phyloP scores from a whole-genome alignment of 2,888 invertebrate species.

The Amiota mariae region DNA sequence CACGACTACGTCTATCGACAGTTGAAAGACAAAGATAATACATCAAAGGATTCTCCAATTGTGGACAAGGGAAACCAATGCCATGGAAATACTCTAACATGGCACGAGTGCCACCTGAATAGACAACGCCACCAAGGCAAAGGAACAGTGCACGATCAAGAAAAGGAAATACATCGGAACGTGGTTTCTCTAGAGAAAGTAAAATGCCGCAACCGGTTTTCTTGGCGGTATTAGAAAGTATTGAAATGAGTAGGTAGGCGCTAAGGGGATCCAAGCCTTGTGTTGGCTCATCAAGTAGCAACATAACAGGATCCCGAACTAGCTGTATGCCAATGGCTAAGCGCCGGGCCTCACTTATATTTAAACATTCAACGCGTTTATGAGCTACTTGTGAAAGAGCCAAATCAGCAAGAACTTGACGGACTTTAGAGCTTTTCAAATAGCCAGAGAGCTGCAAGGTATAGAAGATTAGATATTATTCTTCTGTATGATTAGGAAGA shows the following conservation, averaged over 20 bases:
- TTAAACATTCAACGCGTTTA: conserved; percentile 86
- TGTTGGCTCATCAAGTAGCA: conserved; percentile 94
- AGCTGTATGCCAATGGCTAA: conserved; percentile 93
- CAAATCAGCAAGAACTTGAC: conserved; percentile 93
- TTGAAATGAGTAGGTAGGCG: conserved; percentile 94
- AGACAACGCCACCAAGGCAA: conserved; percentile 92
- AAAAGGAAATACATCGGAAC: conserved; percentile 96
- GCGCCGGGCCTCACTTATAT: conserved; percentile 91
- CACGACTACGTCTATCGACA: conserved; percentile 82
- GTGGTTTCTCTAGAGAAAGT: conserved; percentile 93
- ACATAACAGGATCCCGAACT: conserved; percentile 92
- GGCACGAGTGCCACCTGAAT: conserved; percentile 91
- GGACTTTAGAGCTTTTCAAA: conserved; percentile 87
- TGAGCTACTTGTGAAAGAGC: conserved; percentile 93
- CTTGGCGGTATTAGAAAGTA: conserved; percentile 90
- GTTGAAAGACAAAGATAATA: conserved; percentile 85
- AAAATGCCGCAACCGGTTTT: conserved; percentile 93
- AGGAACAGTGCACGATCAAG: conserved; percentile 92
- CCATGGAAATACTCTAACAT: conserved; percentile 96
- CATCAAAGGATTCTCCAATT: conserved; percentile 97
- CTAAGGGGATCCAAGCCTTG: conserved; percentile 95
- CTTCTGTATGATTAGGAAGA: no score
- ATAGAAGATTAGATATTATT: conserved; percentile 7
- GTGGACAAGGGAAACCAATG: conserved; percentile 97
- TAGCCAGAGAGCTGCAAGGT: conserved; percentile 80